These are phyloP conservation scores for Bombylius major DNA, from an alignment of 2,888 invertebrate species.

Conservation along the genomic window DNA sequence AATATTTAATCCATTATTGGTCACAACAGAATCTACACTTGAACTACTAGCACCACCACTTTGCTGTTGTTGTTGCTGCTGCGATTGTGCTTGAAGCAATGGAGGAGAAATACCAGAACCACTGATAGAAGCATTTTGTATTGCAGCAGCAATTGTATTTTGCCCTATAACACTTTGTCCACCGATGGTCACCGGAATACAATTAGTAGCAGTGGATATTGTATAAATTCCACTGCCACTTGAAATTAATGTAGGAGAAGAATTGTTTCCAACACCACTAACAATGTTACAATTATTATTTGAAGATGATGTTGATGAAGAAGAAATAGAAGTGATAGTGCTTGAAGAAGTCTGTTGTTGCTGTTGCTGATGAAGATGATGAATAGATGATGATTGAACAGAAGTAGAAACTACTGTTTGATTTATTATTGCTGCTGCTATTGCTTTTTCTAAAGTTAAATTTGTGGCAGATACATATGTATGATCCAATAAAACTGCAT, in stretches of 20 bases:
- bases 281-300: neutral
- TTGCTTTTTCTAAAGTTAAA: neutral
- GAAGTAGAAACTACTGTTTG: neutral
- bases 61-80: conserved; percentile 8
- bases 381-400: neutral
- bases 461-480: conserved; percentile 30
- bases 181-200: neutral
- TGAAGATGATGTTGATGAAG: too few relatives aligned
- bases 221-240: neutral
- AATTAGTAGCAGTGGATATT: neutral
- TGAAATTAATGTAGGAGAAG: neutral
- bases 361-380: neutral
- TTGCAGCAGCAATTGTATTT: neutral
- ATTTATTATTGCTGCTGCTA: neutral
- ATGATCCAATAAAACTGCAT: conserved; percentile 34
- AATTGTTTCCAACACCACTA: neutral
- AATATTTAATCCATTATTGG: conserved; percentile 23
- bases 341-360: neutral
- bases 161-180: conserved; percentile 1
- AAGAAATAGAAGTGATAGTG: neutral
- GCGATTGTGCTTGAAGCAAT: neutral
- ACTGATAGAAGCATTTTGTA: too few relatives aligned
- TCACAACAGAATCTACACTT: conserved; percentile 14
- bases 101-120: neutral
- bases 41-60: neutral